Percentiles rank a stretch among this genome's conserved stretches.
These are phyloP conservation scores for Gobio occitaniae DNA, from an alignment of 2,797 vertebrate genomes.

Conservation along the genomic window DNA sequence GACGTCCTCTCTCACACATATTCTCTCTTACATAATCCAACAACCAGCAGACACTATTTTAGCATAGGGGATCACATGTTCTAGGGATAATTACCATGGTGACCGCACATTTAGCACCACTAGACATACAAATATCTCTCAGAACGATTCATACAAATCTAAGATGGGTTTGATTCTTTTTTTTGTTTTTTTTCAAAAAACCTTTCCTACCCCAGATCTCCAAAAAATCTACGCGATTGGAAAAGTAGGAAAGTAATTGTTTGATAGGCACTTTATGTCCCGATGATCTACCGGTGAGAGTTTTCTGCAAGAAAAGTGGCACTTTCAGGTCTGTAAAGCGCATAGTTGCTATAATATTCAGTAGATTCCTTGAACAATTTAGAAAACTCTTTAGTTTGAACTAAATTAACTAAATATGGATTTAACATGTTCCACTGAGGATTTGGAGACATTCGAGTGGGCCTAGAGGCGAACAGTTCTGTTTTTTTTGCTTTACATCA, in stretches of 20 bases:
- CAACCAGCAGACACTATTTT: conserved; percentile 40
- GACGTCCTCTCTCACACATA: conserved; percentile 8
- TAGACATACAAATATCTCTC: conserved; percentile 58
- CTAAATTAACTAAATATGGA: neutral
- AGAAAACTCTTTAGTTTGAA: conserved; percentile 3
- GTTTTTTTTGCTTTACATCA: neutral
- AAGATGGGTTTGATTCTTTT: conserved; percentile 7
- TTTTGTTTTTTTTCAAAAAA: neutral
- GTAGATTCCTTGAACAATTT: conserved; percentile 38
- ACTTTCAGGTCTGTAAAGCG: conserved; percentile 29
- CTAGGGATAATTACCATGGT: conserved; percentile 62
- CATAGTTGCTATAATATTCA: conserved; percentile 41
- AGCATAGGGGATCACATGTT: conserved; percentile 75
- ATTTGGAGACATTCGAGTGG: neutral
- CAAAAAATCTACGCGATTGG: neutral
- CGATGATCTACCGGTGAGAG: neutral
- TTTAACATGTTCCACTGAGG: conserved; percentile 12
- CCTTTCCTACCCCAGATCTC: neutral
- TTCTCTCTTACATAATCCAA: conserved; percentile 22
- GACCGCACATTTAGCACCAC: conserved; percentile 81
- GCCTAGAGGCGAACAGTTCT: conserved; percentile 8
- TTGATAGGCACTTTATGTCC: conserved; percentile 1
- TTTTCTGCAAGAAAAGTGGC: conserved; percentile 17
- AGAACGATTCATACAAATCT: conserved; percentile 48
- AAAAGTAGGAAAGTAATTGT: neutral